Conservation (phyloP, 2,113 vertebrate genomes). For the Myotis yumanensis region DNA sequence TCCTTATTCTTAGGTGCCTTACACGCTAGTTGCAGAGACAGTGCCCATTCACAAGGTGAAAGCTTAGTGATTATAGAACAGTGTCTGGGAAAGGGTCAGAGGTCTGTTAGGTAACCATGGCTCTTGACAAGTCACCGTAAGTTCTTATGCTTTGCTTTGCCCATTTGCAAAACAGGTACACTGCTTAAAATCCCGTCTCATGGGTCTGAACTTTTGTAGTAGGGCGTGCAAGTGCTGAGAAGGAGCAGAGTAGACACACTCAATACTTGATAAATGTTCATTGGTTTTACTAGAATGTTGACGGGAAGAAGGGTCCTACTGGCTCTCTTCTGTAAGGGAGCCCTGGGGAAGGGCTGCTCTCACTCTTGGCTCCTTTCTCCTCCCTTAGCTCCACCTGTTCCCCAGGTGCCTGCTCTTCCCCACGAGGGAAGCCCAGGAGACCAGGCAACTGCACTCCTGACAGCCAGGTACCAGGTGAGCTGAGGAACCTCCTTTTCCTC, state of each 20-base stretch:
- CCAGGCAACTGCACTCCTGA: conserved; percentile 77
- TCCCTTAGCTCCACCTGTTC: conserved; percentile 75
- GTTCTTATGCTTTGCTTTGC: conserved; percentile 58
- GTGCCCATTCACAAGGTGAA: background rate
- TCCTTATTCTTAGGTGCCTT: conserved; percentile 1
- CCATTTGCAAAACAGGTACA: background rate
- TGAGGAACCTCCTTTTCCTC: conserved; percentile 74
- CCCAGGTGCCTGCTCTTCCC: conserved; percentile 78
- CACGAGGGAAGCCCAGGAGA: conserved; percentile 78
- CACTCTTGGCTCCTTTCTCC: conserved; percentile 79
- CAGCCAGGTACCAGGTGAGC: conserved; percentile 81
- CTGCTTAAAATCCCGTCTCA: background rate
- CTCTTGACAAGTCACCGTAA: background rate
- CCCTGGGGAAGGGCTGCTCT: conserved; percentile 67
- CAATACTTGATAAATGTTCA: background rate
- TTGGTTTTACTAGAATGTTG: conserved; percentile 30
- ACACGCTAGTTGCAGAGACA: conserved; percentile 20
- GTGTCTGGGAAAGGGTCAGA: background rate
- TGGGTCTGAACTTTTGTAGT: background rate
- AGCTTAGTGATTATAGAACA: background rate
- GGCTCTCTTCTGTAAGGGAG: conserved; percentile 46
- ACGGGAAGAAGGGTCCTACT: conserved; percentile 5
- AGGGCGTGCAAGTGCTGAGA: background rate
- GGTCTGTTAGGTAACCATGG: background rate
- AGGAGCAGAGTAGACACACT: background rate